Base-by-base conservation (phyloP, 2,888 invertebrate genomes). In the Laspeyria flexula region DNA sequence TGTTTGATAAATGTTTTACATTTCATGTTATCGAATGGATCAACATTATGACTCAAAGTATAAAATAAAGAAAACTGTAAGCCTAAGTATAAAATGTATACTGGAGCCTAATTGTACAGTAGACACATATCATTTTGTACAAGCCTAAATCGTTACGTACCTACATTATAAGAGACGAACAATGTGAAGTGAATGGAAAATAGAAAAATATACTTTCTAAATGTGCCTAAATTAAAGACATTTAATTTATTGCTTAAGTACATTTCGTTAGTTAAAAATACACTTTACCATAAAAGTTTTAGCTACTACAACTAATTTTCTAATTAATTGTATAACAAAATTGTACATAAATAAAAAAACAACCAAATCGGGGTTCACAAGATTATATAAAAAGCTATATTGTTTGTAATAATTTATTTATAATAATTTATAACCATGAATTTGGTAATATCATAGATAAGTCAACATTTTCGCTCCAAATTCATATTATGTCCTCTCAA, bases 101-200 rank as follows among this genome's bases (percentile, higher is more conserved):
- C 54, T 55, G 63, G 58, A 66, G 66, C 64, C 70, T 65, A 69
- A 65, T 55, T 62, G 61, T 65, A 67, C 59, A 69, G 64, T 62
- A 63, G 68, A 61, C 60, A 71, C 72, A 72, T 71, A 72, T 72
- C 72, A 64, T 63, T 65, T 60, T 72, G 53, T 71, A 71, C 56
- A 65, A 71, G 58, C 63, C 55, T 55, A 33, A 50, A 34, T 42
- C 11, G 29, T 38, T 45, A 58, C 29, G 42, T 43, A 61, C 65
- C 47, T 64, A 64, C 55, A 53, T 54, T 16, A 47, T 60, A 48
- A 49, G 60, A 68, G 63, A 51, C 59, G 55, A 59, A 54, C 45
- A 44, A 55, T 61, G 68, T 64, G 58, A 60, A 67, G 61, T 55
- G 52, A 68, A 58, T 52, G 53, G 64, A 65, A 67, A 60, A 49